These are phyloP conservation scores for Glyphotaelius pellucidus DNA, from an alignment of 2,888 invertebrate species.

Conservation along the genomic window DNA sequence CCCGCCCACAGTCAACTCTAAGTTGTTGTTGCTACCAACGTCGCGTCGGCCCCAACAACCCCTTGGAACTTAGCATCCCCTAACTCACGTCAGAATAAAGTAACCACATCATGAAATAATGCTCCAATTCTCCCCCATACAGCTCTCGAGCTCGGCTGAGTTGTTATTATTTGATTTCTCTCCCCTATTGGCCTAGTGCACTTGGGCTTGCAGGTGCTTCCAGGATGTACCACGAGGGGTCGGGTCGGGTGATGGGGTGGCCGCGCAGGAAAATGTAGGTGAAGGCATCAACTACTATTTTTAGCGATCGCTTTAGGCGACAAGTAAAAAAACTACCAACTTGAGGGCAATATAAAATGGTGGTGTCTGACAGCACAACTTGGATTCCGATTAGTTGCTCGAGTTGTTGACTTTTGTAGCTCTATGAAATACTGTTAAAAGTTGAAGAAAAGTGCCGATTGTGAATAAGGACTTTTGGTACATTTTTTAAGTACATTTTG, in stretches of 20 bases:
- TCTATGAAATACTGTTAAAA: not conserved
- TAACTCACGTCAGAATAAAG: slow-evolving; percentile 10
- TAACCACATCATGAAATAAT: not conserved
- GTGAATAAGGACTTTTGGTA: not conserved
- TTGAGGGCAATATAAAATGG: not conserved
- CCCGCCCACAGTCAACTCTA: not conserved
- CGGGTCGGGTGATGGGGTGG: not conserved
- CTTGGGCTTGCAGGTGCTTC: slow-evolving; percentile 19
- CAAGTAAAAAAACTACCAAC: not conserved
- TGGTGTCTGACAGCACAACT: not conserved
- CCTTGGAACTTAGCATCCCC: not conserved
- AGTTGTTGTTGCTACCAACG: not conserved
- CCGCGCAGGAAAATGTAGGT: slow-evolving; percentile 30
- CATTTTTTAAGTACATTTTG: not conserved
- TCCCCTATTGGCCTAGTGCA: slow-evolving; percentile 28
- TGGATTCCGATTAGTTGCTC: not conserved
- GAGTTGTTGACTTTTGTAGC: not conserved
- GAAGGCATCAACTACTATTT: slow-evolving; percentile 10
- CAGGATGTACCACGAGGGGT: slow-evolving; percentile 13
- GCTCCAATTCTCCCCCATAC: not conserved
- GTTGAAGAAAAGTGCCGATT: not conserved
- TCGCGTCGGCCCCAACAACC: not conserved
- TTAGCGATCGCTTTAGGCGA: not conserved
- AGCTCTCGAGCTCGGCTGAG: not conserved
- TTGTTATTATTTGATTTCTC: not conserved